Base-by-base conservation (phyloP, 2,113 vertebrate species). In the Xenopus laevis region DNA sequence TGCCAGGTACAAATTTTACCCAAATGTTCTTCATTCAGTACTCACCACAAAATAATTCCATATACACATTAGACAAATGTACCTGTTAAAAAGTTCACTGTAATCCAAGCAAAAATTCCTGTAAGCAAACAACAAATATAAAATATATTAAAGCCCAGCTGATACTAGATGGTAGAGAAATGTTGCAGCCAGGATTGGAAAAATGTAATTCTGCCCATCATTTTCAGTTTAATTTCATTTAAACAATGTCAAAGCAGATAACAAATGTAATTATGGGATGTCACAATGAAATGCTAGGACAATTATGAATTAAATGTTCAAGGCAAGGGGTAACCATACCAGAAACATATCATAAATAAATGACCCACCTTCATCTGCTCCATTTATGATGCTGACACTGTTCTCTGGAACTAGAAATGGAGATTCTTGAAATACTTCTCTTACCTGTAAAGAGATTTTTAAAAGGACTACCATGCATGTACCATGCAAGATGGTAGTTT, bases 21-120 rank as follows among this genome's bases (percentile, higher is more conserved):
- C 33, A 40, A 40, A 40, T 40, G 33, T 40, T 4, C 33, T 9
- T 1, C 8, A 40, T 40, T 40, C 8, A 40, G 6, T 40, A 7
- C 33, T 9, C 8, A 5, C 8, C 33, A 40, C 33, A 40, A 40
- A 40, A 7, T 40, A 3, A 40, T 7, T 9, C 33, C 33, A 40
- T 40, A 40, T 7, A 5, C 33, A 40, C 8, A 7, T 9, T 40
- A 40, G 3, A 40, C 30, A 40, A 40, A 83, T 84, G 85, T 93
- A 99, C 97, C 97, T 96, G 96, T 98, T 78, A 99, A 89, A 86
- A 96, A 98, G 88, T 99, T 99, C 86, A 99, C 95, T 74, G 96
- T 96, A 82, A 99, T 92, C 97, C 97, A 99, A 72, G 97, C 96
- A 78, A 98, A 89, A 85, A 98, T 88, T 85, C 97, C 97, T 98